Conservation (phyloP, 2,888 invertebrate genomes). For the Epinotia bilunana region DNA sequence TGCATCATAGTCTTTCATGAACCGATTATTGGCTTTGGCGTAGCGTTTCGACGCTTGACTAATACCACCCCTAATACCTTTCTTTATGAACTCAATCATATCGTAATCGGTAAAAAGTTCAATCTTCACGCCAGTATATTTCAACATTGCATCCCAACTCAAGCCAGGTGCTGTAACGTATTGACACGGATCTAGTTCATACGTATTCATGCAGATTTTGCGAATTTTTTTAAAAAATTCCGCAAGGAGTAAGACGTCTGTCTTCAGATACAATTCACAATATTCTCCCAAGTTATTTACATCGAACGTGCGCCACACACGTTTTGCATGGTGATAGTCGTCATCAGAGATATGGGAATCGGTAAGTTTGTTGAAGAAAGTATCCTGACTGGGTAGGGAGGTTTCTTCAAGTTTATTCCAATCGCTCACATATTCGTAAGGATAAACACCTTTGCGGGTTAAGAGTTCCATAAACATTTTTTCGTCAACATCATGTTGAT, state of each 20-base stretch:
- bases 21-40: constrained; percentile 25
- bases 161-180: constrained; percentile 49
- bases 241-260: constrained; percentile 46
- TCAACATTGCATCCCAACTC: constrained; percentile 53
- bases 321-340: constrained; percentile 16
- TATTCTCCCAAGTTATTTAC: constrained; percentile 45
- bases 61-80: constrained; percentile 49
- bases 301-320: constrained; percentile 12
- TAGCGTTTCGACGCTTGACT: constrained; percentile 18
- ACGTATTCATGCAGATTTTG: constrained; percentile 44
- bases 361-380: constrained; percentile 34
- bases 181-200: constrained; percentile 40
- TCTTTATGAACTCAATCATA: constrained; percentile 43
- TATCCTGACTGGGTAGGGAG: constrained; percentile 2
- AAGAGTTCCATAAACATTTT: constrained; percentile 16
- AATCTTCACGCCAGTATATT: constrained; percentile 46
- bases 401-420: constrained; percentile 36
- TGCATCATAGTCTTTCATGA: constrained; percentile 35
- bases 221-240: constrained; percentile 49
- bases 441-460: constrained; percentile 39
- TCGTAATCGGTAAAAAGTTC: constrained; percentile 49
- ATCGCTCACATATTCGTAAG: constrained; percentile 39
- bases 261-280: constrained; percentile 45
- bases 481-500: background rate
- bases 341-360: constrained; percentile 12